Conservation (phyloP, 1,140 invertebrate species). For the Ruditapes philippinarum region DNA sequence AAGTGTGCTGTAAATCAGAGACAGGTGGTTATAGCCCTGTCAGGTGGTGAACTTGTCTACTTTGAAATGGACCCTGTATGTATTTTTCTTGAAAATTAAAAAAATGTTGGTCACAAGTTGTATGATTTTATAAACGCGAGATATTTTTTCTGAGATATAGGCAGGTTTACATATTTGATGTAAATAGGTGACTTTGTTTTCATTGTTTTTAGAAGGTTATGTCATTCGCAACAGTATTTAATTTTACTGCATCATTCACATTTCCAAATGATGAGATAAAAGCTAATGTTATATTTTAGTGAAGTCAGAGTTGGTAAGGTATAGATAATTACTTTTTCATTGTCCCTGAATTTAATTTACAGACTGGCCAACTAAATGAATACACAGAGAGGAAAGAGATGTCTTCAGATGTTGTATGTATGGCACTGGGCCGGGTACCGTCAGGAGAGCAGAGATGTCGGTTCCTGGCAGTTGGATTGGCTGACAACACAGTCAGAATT, state of each 20-base stretch:
- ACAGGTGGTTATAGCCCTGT: constrained; percentile 98
- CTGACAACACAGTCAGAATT: constrained; percentile 98
- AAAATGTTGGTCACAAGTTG: no score
- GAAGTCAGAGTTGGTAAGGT: no score
- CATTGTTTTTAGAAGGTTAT: no score
- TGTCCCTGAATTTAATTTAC: constrained; percentile 46
- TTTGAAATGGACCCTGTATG: constrained; percentile 99
- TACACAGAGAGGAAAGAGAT: constrained; percentile 99
- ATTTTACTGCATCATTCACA: no score
- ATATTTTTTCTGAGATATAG: no score
- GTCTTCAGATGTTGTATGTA: constrained; percentile 98
- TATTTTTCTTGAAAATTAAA: constrained; percentile 75
- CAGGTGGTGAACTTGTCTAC: constrained; percentile 99
- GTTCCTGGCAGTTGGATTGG: constrained; percentile 98
- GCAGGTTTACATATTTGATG: no score
- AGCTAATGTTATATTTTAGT: no score
- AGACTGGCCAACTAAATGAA: constrained; percentile 99
- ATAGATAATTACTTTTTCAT: no score
- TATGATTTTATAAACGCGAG: no score
- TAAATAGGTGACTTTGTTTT: no score
- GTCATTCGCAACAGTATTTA: no score
- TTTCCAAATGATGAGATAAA: no score
- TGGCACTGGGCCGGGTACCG: constrained; percentile 98
- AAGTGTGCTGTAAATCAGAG: constrained; percentile 99
- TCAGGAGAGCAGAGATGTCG: constrained; percentile 97